phyloP scores from a whole-genome alignment of 2,797 vertebrate genomes.

The Tapirus indicus region DNA sequence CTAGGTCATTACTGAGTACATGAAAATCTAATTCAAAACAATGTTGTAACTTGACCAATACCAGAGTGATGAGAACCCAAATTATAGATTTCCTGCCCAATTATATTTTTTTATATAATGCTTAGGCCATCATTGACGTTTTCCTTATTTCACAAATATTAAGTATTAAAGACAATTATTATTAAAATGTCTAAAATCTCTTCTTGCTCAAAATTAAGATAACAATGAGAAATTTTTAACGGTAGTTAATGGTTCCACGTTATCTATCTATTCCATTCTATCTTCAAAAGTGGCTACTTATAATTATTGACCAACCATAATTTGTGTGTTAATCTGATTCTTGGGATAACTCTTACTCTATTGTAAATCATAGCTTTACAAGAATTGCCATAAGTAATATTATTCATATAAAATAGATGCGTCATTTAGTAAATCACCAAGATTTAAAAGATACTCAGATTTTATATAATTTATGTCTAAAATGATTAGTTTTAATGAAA shows the following conservation, averaged over 20 bases:
- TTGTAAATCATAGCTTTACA: neutral
- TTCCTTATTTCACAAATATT: neutral
- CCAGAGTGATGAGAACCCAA: neutral
- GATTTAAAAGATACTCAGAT: neutral
- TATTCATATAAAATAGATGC: neutral
- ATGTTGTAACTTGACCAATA: neutral
- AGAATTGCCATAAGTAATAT: neutral
- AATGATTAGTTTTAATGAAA: neutral
- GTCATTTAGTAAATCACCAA: neutral
- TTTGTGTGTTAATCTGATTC: neutral
- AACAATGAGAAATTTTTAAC: neutral
- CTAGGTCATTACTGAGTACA: neutral
- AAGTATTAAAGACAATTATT: neutral
- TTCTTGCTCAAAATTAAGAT: neutral
- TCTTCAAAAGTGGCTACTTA: neutral
- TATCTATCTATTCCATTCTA: no score
- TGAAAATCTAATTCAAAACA: neutral
- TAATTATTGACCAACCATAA: neutral
- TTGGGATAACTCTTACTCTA: neutral
- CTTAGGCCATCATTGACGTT: neutral
- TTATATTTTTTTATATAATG: neutral
- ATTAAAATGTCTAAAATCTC: neutral
- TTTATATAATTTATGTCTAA: neutral
- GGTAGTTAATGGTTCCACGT: neutral
- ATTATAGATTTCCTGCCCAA: neutral